Base-by-base conservation (phyloP, 2,113 vertebrate genomes). In the Alaudala cheleensis region DNA sequence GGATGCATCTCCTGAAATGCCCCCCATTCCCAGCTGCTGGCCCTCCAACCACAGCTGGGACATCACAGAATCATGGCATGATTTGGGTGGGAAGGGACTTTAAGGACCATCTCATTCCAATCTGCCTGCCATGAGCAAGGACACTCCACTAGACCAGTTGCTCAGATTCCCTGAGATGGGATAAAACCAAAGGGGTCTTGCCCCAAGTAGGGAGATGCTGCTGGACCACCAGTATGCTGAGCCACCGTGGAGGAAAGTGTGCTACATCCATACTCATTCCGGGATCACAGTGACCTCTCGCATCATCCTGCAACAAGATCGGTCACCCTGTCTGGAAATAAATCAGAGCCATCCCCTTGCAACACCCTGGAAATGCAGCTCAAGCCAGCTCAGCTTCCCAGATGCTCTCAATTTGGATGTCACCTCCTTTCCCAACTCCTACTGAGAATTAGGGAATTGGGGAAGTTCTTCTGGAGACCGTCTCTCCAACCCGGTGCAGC, bases 401-500 rank as follows among this genome's bases (percentile, higher is more conserved):
- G 90, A 91, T 96, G 92, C 81, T 86, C 77, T 94, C 84, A 71
- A 64, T 95, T 94, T 91, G 66, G 71, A 91, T 90, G 66, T 80
- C 2, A 2, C n/a, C 86, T 86, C 60, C 58, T 76, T 80, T 76
- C 84, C 69, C 9, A 3, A 40, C 51, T 91, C 72, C 67, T 62
- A 0, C 5, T 77, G 87, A 90, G 79, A 62, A 56, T 62, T 69
- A 49, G 79, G 34, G 79, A 90, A 37, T 37, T 62, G 28, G 83
- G 53, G 70, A 67, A 93, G 66, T 77, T 92, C 78, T 96, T 86
- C 73, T 93, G 20, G 2, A 74, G 83, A 84, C 44, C 2, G 28
- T 76, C 42, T 82, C 88, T 60, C 82, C 91, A 64, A 29, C 78
- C 61, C 76, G 1, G 53, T 1, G 0, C 89, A 95, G 95, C 69